phyloP scores from a whole-genome alignment of 2,113 vertebrate species.

The Xiphophorus maculatus region DNA sequence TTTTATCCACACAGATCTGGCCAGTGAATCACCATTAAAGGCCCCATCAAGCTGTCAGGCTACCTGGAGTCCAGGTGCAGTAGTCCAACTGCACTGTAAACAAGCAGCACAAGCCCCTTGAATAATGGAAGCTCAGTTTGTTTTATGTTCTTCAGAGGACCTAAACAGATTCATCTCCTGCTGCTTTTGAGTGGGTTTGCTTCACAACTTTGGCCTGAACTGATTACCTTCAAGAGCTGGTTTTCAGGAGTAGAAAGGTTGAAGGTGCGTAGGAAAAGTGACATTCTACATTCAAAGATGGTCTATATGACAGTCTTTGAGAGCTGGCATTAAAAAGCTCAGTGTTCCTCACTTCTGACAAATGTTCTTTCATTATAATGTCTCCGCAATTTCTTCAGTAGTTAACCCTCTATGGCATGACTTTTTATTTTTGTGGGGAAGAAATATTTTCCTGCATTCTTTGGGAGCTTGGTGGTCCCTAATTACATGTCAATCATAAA shows the following conservation, averaged over 20 bases:
- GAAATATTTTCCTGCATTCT: no score
- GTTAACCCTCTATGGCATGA: no score
- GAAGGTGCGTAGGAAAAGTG: constrained; percentile 23
- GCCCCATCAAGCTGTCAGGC: constrained; percentile 82
- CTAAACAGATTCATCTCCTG: constrained; percentile 77
- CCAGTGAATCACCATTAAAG: constrained; percentile 83
- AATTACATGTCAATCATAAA: no score
- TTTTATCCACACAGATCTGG: constrained; percentile 81
- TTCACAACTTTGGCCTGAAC: constrained; percentile 60
- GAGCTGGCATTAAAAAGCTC: constrained; percentile 70
- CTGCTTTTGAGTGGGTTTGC: constrained; percentile 72
- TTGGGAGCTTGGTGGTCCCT: no score
- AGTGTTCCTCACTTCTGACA: constrained; percentile 72
- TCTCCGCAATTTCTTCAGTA: constrained; percentile 66
- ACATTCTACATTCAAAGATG: constrained; percentile 64
- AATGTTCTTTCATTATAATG: constrained; percentile 75
- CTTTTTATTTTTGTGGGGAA: no score
- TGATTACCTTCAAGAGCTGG: constrained; percentile 53
- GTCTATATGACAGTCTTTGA: constrained; percentile 67
- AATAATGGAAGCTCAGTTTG: constrained; percentile 74
- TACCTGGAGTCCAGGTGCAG: constrained; percentile 77
- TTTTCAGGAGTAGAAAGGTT: constrained; percentile 34
- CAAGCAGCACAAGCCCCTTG: constrained; percentile 70
- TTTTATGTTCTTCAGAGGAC: constrained; percentile 75
- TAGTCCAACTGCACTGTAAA: constrained; percentile 75